phyloP scores from a whole-genome alignment of 2,113 vertebrate genomes.

The Dipodomys stephensi region DNA sequence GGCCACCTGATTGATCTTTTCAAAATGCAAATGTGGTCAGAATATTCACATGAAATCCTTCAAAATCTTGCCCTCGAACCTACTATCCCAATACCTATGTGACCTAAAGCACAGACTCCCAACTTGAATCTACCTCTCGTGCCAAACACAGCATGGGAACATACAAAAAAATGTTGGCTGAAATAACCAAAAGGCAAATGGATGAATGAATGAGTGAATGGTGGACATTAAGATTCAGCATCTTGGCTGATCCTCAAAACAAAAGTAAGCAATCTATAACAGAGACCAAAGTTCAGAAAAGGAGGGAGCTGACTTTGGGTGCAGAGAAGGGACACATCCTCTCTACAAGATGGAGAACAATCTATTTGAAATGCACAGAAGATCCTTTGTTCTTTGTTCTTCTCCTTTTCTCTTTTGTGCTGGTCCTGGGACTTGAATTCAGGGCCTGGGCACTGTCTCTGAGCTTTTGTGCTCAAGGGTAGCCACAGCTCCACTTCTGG shows the following conservation, averaged over 20 bases:
- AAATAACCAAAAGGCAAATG: neutral
- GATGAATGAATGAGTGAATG: no score
- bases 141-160: neutral
- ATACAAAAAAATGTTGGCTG: neutral
- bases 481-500: no score
- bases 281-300: neutral
- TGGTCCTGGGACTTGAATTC: no score
- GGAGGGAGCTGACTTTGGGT: no score
- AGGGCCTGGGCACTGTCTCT: no score
- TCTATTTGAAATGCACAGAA: no score
- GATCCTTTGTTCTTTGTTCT: no score
- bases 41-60: neutral
- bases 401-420: no score
- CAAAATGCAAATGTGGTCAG: constrained; percentile 28
- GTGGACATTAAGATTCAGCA: no score
- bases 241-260: neutral
- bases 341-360: no score
- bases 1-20: neutral
- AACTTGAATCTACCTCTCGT: neutral
- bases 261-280: neutral
- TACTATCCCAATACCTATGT: neutral
- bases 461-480: no score
- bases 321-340: no score
- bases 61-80: neutral
- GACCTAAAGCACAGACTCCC: neutral